Conservation (phyloP, 2,888 invertebrate genomes). For the Melanotus villosus region DNA sequence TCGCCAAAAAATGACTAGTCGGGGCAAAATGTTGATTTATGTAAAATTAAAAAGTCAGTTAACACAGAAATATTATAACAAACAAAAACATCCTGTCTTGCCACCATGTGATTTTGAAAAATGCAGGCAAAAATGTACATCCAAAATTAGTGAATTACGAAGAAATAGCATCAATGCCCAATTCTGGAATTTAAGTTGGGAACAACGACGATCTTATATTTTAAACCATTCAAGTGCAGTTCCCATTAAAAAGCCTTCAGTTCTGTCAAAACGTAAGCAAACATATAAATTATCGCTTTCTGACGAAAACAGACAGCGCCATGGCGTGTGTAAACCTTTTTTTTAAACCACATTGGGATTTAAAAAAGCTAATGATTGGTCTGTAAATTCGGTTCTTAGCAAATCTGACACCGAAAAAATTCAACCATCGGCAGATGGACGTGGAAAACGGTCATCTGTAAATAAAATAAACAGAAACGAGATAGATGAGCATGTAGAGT, state of each 20-base stretch:
- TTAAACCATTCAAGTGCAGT: background rate
- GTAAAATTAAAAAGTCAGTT: too few species aligned
- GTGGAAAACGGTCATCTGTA: too few species aligned
- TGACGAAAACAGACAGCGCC: background rate
- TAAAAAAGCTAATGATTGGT: too few species aligned
- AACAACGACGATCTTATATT: background rate
- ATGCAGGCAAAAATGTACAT: conserved; percentile 9
- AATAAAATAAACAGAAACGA: too few species aligned
- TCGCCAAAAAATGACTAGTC: too few species aligned
- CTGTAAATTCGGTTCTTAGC: too few species aligned
- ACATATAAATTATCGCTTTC: too few species aligned
- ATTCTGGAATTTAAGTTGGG: conserved; percentile 11
- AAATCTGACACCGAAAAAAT: too few species aligned
- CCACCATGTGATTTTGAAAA: background rate
- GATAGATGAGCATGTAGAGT: too few species aligned
- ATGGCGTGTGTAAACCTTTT: conserved; percentile 1
- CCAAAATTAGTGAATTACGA: conserved; percentile 5
- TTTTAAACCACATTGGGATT: background rate
- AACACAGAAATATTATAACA: too few species aligned
- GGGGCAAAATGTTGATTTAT: too few species aligned
- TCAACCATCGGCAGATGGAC: too few species aligned
- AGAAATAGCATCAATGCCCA: conserved; percentile 7
- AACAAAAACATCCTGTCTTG: conserved; percentile 7
- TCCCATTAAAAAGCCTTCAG: conserved; percentile 3
- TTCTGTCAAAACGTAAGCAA: background rate